Percentiles rank a stretch among this genome's conserved stretches.
Evolutionary conservation across 2,888 invertebrate genomes (phyloP).

Genomic region (Tiliacea aurago): DNA sequence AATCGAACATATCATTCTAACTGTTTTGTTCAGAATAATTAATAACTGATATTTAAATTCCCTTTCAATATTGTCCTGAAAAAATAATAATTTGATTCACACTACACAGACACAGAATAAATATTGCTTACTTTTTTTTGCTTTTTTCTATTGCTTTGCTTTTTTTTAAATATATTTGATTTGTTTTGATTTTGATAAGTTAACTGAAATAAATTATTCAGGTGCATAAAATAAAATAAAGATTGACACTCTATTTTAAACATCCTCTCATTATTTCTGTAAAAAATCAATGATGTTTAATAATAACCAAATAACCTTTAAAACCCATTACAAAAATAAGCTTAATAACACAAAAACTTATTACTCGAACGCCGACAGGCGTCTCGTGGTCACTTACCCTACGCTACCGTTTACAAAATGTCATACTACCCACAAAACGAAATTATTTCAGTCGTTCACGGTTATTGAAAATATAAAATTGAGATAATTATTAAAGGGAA

Average conservation of each 20-base stretch:
- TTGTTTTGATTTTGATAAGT: too few species aligned
- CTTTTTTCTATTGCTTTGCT: too few species aligned
- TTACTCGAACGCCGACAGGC: conserved; percentile 3
- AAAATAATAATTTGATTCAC: not conserved
- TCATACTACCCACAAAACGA: conserved; percentile 31
- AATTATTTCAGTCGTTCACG: conserved; percentile 34
- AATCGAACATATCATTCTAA: not conserved
- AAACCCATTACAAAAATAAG: conserved; percentile 19
- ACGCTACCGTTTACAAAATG: conserved; percentile 45
- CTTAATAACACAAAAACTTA: conserved; percentile 9
- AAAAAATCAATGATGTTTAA: not conserved
- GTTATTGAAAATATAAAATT: conserved; percentile 52
- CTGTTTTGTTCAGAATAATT: not conserved
- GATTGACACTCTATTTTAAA: not conserved
- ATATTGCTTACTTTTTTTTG: not conserved
- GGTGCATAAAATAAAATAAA: not conserved
- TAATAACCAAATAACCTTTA: conserved; percentile 8
- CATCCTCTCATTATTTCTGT: not conserved
- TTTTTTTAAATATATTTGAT: too few species aligned
- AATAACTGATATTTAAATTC: not conserved
- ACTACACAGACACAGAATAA: not conserved
- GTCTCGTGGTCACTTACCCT: conserved; percentile 19
- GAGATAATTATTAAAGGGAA: conserved; percentile 42
- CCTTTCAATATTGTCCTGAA: not conserved
- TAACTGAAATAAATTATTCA: not conserved